Evolutionary conservation across 2,797 vertebrate species (phyloP), one percentile per base, ranked within the genome.

Genomic region (Erithacus rubecula): DNA sequence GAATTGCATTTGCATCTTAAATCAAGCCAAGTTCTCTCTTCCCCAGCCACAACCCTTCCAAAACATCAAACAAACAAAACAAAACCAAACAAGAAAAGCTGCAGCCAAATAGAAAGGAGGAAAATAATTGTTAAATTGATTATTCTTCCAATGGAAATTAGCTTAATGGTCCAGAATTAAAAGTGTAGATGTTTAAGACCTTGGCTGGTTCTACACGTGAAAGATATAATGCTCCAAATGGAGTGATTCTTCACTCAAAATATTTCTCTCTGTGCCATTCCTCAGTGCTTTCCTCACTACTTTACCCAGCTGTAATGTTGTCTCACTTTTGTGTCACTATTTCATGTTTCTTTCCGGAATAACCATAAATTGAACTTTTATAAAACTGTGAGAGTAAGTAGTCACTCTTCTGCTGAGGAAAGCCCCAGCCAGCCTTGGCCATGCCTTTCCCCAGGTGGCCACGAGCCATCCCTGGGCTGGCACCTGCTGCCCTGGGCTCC

Each of bases 1-100:
- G 94, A 95, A 96, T 83, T 51, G 12, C 78, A 96, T 96, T 96
- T 96, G 91, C 94, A 96, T 96, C 90, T 95, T 89, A 92, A 96
- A 96, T 93, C 82, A 91, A 94, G 95, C 93, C 92, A 95, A 95
- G 64, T 87, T 95, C 80, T 94, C 67, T 52, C 83, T 95, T 91
- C 88, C 65, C 67, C n/a, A 88, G 83, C 44, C 86, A 70, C 74
- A 92, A 86, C 29, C 56, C 29, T 89, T 93, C 81, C 65, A 83
- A 92, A 90, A 89, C 84, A 87, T 91, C 92, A 95, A 92, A 70
- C 60, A 94, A 95, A 84, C 72, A 92, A 93, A 87, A 41, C 49
- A 70, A 70, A 72, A 58, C 52, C 23, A 88, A 93, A 68, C 80
- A 91, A 85, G 55, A 81, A 93, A 94, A 93, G 51, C 67, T 84